phyloP scores from a whole-genome alignment of 2,113 vertebrate species.

The Cavia porcellus region DNA sequence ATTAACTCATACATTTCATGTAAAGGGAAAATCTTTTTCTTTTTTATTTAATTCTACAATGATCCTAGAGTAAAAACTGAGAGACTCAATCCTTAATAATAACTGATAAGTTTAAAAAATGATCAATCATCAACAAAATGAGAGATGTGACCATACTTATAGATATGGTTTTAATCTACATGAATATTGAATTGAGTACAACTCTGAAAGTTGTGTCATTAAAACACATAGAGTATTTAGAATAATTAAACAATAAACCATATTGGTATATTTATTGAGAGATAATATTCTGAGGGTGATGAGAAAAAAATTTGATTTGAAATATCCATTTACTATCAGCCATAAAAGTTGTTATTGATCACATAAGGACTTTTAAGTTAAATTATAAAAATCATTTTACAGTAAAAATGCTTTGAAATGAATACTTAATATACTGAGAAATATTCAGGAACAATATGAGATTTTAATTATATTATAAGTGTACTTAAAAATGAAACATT shows the following conservation, averaged over 20 bases:
- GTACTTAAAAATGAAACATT: background rate
- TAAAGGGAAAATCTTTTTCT: background rate
- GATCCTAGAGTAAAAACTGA: background rate
- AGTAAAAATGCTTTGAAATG: background rate
- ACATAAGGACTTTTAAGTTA: background rate
- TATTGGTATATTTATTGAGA: background rate
- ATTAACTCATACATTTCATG: background rate
- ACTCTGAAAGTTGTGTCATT: background rate
- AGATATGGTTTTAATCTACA: background rate
- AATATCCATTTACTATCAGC: background rate
- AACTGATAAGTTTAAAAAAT: background rate
- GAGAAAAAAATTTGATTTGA: background rate
- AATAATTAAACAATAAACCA: background rate
- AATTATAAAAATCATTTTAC: background rate
- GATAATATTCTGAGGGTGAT: background rate
- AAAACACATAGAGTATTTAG: background rate
- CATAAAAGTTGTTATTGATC: background rate
- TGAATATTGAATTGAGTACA: background rate
- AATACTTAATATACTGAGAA: background rate
- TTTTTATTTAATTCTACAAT: background rate
- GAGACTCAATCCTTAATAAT: background rate
- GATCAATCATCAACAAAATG: background rate
- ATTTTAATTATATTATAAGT: background rate
- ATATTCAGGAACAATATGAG: background rate
- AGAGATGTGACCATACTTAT: background rate